Conservation (phyloP, 2,113 vertebrate species). For the Lethenteron camtschaticum region DNA sequence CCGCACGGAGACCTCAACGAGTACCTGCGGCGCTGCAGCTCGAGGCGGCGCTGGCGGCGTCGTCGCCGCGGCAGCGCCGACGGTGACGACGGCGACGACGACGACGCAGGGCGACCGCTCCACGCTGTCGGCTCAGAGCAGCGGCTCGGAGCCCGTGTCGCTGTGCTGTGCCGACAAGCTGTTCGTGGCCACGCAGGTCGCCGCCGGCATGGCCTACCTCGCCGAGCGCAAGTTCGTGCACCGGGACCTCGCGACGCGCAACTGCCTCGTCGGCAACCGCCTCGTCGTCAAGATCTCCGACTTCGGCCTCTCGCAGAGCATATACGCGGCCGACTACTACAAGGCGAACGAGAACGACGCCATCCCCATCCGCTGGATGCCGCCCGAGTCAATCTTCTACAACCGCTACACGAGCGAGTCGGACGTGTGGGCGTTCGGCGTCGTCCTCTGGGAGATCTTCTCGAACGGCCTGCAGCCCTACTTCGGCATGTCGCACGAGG, state of each 20-base stretch:
- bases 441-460: constrained; percentile 94
- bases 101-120: constrained; percentile 10
- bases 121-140: constrained; percentile 23
- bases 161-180: constrained; percentile 55
- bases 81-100: constrained; percentile 31
- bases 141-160: constrained; percentile 18
- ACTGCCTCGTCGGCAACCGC: constrained; percentile 72
- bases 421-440: constrained; percentile 85
- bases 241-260: constrained; percentile 74
- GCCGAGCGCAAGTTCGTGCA: constrained; percentile 94
- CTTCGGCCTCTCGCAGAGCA: constrained; percentile 84
- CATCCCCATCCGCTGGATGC: constrained; percentile 98
- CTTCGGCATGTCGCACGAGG: constrained; percentile 89
- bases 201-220: constrained; percentile 80
- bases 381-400: constrained; percentile 90
- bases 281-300: constrained; percentile 92
- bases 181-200: constrained; percentile 67
- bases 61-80: constrained; percentile 24
- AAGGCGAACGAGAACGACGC: constrained; percentile 88
- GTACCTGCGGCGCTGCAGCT: constrained; percentile 50
- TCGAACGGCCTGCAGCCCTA: constrained; percentile 91
- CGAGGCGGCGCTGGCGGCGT: constrained; percentile 30
- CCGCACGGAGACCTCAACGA: constrained; percentile 79
- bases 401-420: constrained; percentile 93
- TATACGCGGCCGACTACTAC: constrained; percentile 93